Evolutionary conservation across 2,113 vertebrate genomes (phyloP).

Genomic region (Trematocara zebra): DNA sequence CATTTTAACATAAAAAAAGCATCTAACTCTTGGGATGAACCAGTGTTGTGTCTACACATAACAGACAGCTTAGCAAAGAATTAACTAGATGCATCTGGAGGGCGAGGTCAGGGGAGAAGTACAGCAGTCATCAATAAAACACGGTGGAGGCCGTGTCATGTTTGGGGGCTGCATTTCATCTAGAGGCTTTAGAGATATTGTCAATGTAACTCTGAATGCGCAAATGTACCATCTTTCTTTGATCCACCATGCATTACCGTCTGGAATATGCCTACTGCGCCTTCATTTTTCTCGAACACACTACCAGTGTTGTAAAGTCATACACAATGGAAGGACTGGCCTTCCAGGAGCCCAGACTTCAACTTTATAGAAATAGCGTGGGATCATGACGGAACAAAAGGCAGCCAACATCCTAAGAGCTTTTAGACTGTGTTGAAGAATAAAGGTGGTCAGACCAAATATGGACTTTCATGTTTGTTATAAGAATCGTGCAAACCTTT

Average conservation of each 20-base stretch:
- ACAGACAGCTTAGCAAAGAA: background rate
- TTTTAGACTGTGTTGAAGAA: background rate
- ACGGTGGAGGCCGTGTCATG: background rate
- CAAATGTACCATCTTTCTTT: background rate
- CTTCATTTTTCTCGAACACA: background rate
- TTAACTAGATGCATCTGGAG: accelerated
- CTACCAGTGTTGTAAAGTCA: background rate
- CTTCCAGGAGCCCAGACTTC: background rate
- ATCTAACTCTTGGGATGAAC: background rate
- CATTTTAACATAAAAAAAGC: background rate
- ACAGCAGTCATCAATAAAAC: background rate
- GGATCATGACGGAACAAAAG: accelerated
- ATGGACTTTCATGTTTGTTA: background rate
- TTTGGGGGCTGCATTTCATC: background rate
- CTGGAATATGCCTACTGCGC: background rate
- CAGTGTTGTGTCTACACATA: background rate
- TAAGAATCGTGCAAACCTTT: background rate
- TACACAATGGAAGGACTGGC: background rate
- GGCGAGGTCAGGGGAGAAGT: accelerated
- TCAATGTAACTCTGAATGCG: background rate
- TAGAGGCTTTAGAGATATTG: background rate
- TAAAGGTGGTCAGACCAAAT: background rate
- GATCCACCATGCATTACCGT: background rate
- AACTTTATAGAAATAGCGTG: background rate
- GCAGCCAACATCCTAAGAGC: background rate